Conservation (phyloP, 2,113 vertebrate genomes). For the Prionailurus viverrinus region DNA sequence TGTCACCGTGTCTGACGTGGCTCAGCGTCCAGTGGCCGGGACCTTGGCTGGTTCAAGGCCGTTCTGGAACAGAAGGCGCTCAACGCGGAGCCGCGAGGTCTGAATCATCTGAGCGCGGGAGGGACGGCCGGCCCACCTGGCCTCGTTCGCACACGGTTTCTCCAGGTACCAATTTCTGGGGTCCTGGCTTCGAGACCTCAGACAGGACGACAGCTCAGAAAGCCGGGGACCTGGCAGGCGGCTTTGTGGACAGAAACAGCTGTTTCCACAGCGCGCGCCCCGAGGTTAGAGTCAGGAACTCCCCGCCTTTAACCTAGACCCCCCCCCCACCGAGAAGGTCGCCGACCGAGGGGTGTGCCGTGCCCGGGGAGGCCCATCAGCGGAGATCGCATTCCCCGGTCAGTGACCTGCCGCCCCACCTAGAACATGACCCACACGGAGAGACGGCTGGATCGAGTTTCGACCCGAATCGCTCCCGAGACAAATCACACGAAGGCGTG, state of each 20-base stretch:
- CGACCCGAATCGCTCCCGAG: not conserved
- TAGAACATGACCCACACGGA: not conserved
- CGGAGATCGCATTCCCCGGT: not conserved
- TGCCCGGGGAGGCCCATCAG: rapidly evolving
- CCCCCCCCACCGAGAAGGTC: not conserved
- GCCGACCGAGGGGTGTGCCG: not conserved
- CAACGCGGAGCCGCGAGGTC: rapidly evolving
- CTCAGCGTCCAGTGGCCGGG: not conserved
- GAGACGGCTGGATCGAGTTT: not conserved
- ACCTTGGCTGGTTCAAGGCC: not conserved
- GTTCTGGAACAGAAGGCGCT: not conserved
- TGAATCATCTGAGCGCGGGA: rapidly evolving
- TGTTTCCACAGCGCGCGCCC: not conserved
- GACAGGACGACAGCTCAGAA: not conserved
- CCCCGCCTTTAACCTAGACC: not conserved
- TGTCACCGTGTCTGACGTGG: not conserved
- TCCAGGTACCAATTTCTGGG: not conserved
- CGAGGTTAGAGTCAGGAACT: not conserved
- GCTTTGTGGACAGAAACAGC: not conserved
- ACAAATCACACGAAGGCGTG: not conserved
- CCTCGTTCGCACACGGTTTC: rapidly evolving
- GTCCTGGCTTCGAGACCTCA: not conserved
- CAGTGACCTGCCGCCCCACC: not conserved
- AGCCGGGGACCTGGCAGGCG: not conserved
- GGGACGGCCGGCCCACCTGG: rapidly evolving